Percentiles rank a stretch among this genome's conserved stretches.
These are phyloP conservation scores for Vulpes vulpes DNA, from an alignment of 2,113 vertebrate species.

Conservation along the genomic window DNA sequence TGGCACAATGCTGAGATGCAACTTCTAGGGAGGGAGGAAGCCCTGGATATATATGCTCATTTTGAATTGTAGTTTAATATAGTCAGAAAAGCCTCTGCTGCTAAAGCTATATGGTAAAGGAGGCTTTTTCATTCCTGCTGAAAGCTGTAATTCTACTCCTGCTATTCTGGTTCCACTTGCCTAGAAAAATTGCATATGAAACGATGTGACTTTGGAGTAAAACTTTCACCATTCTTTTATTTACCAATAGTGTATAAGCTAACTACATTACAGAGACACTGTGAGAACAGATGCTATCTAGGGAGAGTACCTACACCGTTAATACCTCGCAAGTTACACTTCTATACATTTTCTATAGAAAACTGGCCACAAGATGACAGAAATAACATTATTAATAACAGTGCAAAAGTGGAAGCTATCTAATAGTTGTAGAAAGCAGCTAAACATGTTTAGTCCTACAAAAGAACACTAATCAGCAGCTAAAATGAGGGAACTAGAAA, in stretches of 20 bases:
- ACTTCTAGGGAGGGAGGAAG: not conserved
- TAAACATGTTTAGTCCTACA: constrained; percentile 7
- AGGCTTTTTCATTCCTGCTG: not conserved
- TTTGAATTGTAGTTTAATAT: not conserved
- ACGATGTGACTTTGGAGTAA: not conserved
- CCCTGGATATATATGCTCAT: not conserved
- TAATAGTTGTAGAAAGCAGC: not conserved
- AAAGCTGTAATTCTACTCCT: not conserved
- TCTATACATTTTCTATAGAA: not conserved
- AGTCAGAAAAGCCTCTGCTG: not conserved
- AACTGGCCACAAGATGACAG: not conserved
- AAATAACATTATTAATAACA: not conserved
- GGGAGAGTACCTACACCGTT: not conserved
- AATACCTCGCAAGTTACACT: not conserved
- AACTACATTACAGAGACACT: not conserved
- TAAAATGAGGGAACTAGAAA: constrained; percentile 42
- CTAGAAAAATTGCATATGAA: not conserved
- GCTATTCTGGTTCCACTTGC: not conserved
- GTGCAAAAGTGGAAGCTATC: not conserved
- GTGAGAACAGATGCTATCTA: not conserved
- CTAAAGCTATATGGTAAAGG: not conserved
- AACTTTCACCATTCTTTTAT: constrained; percentile 18
- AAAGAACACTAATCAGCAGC: not conserved
- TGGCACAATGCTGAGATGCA: not conserved
- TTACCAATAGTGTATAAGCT: not conserved